Conservation (phyloP, 1,140 invertebrate species). For the Telenomus remus region DNA sequence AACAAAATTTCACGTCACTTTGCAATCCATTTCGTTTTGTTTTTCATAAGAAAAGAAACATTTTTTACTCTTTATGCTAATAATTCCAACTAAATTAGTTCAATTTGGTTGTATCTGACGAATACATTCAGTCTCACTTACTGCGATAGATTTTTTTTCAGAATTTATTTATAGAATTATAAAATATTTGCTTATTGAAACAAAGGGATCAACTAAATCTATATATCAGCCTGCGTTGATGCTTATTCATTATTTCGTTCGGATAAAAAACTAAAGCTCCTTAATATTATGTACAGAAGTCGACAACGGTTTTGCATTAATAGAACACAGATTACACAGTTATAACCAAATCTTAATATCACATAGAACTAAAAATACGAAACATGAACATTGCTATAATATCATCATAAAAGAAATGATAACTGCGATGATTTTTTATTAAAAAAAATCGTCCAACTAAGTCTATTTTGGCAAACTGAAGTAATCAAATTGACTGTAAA, state of each 20-base stretch:
- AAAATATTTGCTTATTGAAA: neutral
- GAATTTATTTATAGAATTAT: neutral
- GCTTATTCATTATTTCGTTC: neutral
- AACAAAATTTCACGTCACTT: slow-evolving; percentile 18
- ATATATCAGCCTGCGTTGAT: neutral
- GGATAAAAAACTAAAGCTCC: neutral
- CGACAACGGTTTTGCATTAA: slow-evolving; percentile 17
- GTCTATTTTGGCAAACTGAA: slow-evolving; percentile 1
- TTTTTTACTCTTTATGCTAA: slow-evolving; percentile 11
- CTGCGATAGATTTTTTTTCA: neutral
- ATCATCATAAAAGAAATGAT: neutral
- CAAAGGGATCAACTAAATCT: neutral
- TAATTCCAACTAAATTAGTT: neutral
- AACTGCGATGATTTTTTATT: neutral
- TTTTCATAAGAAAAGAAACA: slow-evolving; percentile 11
- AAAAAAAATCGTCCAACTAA: neutral
- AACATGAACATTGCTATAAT: slow-evolving; percentile 1
- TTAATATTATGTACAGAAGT: neutral
- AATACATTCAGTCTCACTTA: slow-evolving; percentile 5
- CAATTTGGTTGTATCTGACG: slow-evolving; percentile 13
- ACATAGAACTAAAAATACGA: slow-evolving; percentile 16
- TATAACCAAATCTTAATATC: slow-evolving; percentile 20
- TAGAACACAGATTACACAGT: slow-evolving; percentile 3
- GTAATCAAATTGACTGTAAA: slow-evolving; percentile 2
- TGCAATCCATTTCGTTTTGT: neutral